A percentile compares a stretch with the other conserved stretches of the same genome.
These are phyloP conservation scores for Acleris literana DNA, from an alignment of 2,888 invertebrate species.

Conservation along the genomic window DNA sequence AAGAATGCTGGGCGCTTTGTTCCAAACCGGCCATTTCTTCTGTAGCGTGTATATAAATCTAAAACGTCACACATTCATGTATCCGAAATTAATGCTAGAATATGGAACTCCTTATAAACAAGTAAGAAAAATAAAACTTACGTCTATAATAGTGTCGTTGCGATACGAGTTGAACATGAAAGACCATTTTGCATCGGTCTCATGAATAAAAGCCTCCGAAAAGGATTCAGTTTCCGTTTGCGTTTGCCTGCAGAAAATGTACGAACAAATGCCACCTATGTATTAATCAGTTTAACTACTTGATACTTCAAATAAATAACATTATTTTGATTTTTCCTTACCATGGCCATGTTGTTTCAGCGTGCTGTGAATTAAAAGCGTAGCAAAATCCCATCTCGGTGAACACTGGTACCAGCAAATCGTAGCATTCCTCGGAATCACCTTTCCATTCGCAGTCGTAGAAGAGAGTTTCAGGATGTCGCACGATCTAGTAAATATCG, in stretches of 20 bases:
- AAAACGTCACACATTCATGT: constrained; percentile 23
- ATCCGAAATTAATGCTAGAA: not conserved
- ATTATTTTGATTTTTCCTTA: constrained; percentile 47
- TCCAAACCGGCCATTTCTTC: constrained; percentile 89
- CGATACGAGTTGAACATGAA: constrained; percentile 81
- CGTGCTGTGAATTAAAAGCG: constrained; percentile 86
- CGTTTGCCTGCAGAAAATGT: constrained; percentile 60
- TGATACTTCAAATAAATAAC: no score
- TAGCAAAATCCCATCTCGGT: constrained; percentile 91
- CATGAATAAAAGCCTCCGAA: constrained; percentile 83
- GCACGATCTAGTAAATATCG: constrained; percentile 73
- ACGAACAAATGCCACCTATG: constrained; percentile 2
- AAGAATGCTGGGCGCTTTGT: constrained; percentile 87
- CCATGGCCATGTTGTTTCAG: constrained; percentile 83
- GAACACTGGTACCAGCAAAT: constrained; percentile 86
- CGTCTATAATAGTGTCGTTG: constrained; percentile 73
- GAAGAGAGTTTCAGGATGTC: constrained; percentile 85
- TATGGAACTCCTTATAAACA: not conserved
- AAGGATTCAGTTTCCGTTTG: constrained; percentile 67
- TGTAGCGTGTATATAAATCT: constrained; percentile 86
- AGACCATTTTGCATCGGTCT: constrained; percentile 87
- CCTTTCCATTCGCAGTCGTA: constrained; percentile 87
- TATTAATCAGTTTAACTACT: constrained; percentile 4
- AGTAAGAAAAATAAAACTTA: constrained; percentile 49
- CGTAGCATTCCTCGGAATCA: constrained; percentile 86